Percentiles rank a stretch among this genome's conserved stretches.
Conservation (phyloP, 2,797 vertebrate genomes). For the Myotis pilosus region DNA sequence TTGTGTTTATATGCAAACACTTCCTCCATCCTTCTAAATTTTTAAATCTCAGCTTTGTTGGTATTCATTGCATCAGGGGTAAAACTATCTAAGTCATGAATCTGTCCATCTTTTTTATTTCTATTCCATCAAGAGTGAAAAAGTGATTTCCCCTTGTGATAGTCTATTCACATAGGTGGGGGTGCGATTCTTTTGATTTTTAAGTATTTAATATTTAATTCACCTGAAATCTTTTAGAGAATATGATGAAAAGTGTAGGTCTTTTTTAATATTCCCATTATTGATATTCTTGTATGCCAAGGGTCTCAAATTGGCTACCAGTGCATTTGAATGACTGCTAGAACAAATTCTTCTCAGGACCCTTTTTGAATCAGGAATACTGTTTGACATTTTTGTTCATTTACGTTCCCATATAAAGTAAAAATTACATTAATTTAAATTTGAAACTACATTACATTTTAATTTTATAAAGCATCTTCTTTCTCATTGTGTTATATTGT, state of each 20-base stretch:
- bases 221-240: neutral
- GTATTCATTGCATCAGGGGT: slow-evolving; percentile 11
- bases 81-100: slow-evolving; percentile 25
- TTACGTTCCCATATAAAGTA: neutral
- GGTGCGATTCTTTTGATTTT: neutral
- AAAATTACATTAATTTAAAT: neutral
- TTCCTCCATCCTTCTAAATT: slow-evolving; percentile 21
- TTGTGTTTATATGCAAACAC: neutral
- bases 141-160: neutral
- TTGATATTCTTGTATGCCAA: neutral
- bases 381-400: neutral
- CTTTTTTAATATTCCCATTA: slow-evolving; percentile 4
- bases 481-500: neutral
- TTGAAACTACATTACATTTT: neutral
- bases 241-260: neutral
- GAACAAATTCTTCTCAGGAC: neutral
- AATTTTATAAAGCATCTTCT: slow-evolving; percentile 17
- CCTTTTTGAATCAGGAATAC: neutral
- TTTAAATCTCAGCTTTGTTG: slow-evolving; percentile 32
- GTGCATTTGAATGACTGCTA: neutral
- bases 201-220: slow-evolving; percentile 29
- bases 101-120: neutral
- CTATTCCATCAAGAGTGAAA: neutral
- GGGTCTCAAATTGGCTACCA: neutral
- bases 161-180: neutral